Evolutionary conservation across 2,888 invertebrate species (phyloP), one percentile per base, ranked within the genome.

Genomic region (Agonopterix subpropinquella): DNA sequence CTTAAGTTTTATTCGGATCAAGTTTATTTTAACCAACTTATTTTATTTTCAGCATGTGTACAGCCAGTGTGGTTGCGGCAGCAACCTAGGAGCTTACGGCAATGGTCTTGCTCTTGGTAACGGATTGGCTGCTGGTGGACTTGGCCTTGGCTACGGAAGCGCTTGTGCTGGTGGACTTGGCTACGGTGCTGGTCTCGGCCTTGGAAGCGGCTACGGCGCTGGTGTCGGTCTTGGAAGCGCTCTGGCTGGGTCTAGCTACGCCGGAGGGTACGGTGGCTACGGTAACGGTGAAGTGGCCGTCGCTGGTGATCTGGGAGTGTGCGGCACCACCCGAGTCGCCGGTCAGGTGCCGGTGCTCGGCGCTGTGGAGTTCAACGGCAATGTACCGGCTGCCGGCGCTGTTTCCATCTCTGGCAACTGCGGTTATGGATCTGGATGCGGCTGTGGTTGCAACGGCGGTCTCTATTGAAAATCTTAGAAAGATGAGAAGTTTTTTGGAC

Each of bases 331-430:
- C 15, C 47, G 54, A 47, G 61, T 64, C 41, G 54, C 52, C 13
- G 67, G 68, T 43, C 57, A 64, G 41, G 69, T 73, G 45, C 73
- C 73, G 8, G 62, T 72, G 8, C 50, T 61, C 3, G 73, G 75
- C 7, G 54, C 60, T 0, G 69, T 72, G 1, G 57, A 41, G 64
- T 65, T 54, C 53, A 45, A 15, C 52, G 53, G 52, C 43, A 47
- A 42, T 44, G 51, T 44, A 51, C 48, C 37, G 18, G 53, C 56
- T 35, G 28, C 43, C 11, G 53, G 58, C 37, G 41, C 50, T 18
- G 50, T 53, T 41, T 45, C 49, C 10, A 51, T 55, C 28, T 35
- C 47, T 9, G 51, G 51, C 10, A 56, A 52, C 52, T 66, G 67
- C 46, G 59, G 53, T 11, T 59, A 64, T 45, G 53, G 52, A 28